Base-by-base conservation (phyloP, 2,113 vertebrate species). In the Gymnarchus niloticus region DNA sequence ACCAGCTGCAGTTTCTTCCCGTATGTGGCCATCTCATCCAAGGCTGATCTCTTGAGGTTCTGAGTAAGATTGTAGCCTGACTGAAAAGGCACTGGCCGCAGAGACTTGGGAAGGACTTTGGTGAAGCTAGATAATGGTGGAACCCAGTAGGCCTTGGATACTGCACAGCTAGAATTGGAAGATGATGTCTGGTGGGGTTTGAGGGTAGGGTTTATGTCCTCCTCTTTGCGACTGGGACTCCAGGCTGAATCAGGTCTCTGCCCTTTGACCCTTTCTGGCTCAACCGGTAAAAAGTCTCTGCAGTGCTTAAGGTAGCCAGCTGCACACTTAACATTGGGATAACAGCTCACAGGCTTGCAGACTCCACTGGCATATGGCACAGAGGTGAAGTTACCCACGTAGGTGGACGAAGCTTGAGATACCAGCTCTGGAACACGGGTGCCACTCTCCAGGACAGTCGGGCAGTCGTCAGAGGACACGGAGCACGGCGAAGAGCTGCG, bases 381-480 rank as follows among this genome's bases (percentile, higher is more conserved):
- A 3, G 88, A 88, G 37, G 87, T 88, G 49, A 88, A 65, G 6
- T 73, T 83, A 48, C 83, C 73, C 1, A 88, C 82, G 44, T n/a
- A 83, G 4, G 87, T 87, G 49, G 59, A 56, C 10, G 86, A 56
- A 2, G 82, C 86, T 12, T 56, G 83, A 10, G 17, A 90, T 86
- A 87, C 89, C 10, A 48, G 78, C 51, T 86, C 89, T 56, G 28
- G 86, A 17, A 9, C 33, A 0, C 85, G 57, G 5, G 90, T 52
- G 87, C 88, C 91, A 87, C 88, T 91, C 10, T 90, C 88, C 83
- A 33, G 77, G 7, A 82, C 59, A 19, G 85, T 81, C 28, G 88
- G 82, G 23, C 85, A 69, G 46, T 95, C 94, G 76, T 95, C 95
- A 19, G 95, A 95, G 7, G 93, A 94, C 85, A 94, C 90, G 0